Base-by-base conservation (phyloP, 2,113 vertebrate species). In the Symphodus melops region DNA sequence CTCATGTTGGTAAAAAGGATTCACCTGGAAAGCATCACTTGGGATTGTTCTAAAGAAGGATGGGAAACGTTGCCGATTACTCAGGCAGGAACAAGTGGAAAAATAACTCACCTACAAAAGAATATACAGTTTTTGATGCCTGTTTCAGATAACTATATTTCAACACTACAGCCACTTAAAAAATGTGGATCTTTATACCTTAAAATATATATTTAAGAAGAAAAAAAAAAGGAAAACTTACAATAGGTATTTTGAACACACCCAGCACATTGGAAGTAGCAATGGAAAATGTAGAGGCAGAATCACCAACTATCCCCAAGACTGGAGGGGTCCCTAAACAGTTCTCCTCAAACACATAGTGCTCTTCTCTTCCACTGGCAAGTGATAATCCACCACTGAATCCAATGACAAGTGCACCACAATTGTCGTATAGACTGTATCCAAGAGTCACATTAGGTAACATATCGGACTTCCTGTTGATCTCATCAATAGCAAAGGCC, bases 271-370 rank as follows among this genome's bases (percentile, higher is more conserved):
- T 62, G 23, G 84, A 71, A 5, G 79, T 82, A 36, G 88, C 84
- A 2, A 90, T 90, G 42, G 88, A 79, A 82, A 82, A 84, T 20
- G 86, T 87, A 17, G 88, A 88, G 42, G 71, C 72, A 42, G 79
- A 82, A 78, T 90, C 88, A 56, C 86, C 88, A 17, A 90, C 86
- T 49, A 90, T 79, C 36, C 82, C 88, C 8, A 88, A n/a, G 0
- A 90, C 75, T 17, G 86, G 85, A 44, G 77, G 69, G 44, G 46
- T 75, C 17, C 86, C 86, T 9, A 60, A 69, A 62, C 88, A 90
- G 56, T 25, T 77, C 20, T 82, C 67, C 14, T 70, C 25, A 62
- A 80, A 56, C 20, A 58, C 14, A 69, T 87, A 82, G 13, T 72
- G 48, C 20, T 87, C 60, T 3, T 87, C 85, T 25, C 1, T 68